Base-by-base conservation (phyloP, 1,140 invertebrate species). In the Plodia interpunctella region DNA sequence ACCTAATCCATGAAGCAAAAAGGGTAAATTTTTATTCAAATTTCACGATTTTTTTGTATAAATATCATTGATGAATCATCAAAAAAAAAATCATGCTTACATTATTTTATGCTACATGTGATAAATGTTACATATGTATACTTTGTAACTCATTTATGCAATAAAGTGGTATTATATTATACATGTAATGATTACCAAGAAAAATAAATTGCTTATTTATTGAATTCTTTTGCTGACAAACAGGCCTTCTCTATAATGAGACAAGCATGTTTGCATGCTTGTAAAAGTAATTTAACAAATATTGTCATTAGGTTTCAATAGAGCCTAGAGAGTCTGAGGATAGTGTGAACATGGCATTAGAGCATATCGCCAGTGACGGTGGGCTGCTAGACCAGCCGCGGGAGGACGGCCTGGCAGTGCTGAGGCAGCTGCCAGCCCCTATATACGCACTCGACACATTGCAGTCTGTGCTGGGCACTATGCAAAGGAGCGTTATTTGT, bases 341-440 rank as follows among this genome's bases (percentile, higher is more conserved):
- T 44, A 57, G 62, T n/a, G 56, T 85, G 0, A 77, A 84, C 57
- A 38, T 54, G 21, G 80, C 85, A 53, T 55, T 88, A 10, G 66
- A 75, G 52, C 65, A 82, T n/a, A 69, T 83, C 35, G 65, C 72
- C 9, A 55, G 17, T 3, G 53, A 35, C 21, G 52, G 30, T 13
- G 67, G 69, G n/a, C 57, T 55, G 20, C 20, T 28, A 10, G 49
- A 55, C 8, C 30, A 62, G 10, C 59, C 63, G 0, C 30, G 44
- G 1, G 68, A 83, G 15, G 78, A 84, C 38, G 63, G 60, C n/a
- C 55, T 87, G 5, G 66, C 70, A 17, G 65, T 65, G 0, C 64
- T 89, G 30, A 66, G 72, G 53, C 86, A 89, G 58, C 25, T 83
- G 19, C 84, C 84, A 2, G 80, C 74, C 10, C 84, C 86, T 0